Evolutionary conservation across 2,888 invertebrate species (phyloP).

Genomic region (Eupithecia dodoneata): DNA sequence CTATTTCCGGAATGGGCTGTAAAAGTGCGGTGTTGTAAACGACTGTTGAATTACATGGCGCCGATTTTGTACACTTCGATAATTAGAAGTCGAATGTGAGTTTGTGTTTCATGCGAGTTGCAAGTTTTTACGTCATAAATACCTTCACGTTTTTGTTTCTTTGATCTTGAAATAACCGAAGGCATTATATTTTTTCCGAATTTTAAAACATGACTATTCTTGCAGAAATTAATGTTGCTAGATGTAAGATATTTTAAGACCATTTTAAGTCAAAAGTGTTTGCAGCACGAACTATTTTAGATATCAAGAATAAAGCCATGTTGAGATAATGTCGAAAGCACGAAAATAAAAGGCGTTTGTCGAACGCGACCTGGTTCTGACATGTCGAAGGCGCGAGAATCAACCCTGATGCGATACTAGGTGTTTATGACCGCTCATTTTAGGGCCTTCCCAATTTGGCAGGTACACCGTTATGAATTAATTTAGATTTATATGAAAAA

Average conservation of each 20-base stretch:
- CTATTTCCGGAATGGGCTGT: constrained; percentile 41
- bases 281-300: background rate
- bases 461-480: constrained; percentile 38
- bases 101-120: background rate
- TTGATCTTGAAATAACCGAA: background rate
- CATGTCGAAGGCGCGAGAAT: constrained; percentile 6
- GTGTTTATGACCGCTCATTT: constrained; percentile 41
- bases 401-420: constrained; percentile 25
- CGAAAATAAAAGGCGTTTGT: background rate
- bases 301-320: background rate
- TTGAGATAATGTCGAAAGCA: background rate
- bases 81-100: constrained; percentile 8
- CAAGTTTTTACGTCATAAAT: background rate
- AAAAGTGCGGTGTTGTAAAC: constrained; percentile 44
- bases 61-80: background rate
- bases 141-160: too few species aligned
- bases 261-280: background rate
- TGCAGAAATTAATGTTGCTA: background rate
- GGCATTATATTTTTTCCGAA: background rate
- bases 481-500: constrained; percentile 32
- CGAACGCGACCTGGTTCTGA: background rate
- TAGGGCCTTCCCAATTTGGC: constrained; percentile 40
- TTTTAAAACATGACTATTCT: background rate
- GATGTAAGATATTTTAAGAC: background rate
- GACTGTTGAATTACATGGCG: constrained; percentile 37